A percentile compares a stretch with the other conserved stretches of the same genome.
These are phyloP conservation scores for Nothoprocta pentlandii DNA, from an alignment of 2,113 vertebrate species.

Conservation along the genomic window DNA sequence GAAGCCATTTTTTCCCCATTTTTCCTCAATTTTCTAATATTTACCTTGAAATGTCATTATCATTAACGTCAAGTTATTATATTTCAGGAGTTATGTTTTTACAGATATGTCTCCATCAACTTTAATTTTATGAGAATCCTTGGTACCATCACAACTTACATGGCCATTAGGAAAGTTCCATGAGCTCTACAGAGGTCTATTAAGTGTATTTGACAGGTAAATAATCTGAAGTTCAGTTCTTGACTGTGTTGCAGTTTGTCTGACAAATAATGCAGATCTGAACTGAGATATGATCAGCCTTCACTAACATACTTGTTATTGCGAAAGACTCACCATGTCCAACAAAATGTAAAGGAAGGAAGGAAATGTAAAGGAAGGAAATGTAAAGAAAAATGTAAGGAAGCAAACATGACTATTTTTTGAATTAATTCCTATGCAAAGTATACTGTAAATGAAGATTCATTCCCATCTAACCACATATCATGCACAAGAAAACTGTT, in stretches of 20 bases:
- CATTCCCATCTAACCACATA: not conserved
- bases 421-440: not conserved
- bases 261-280: conserved; percentile 15
- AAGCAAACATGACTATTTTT: not conserved
- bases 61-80: conserved; percentile 56
- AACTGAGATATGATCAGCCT: not conserved
- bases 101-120: conserved; percentile 19
- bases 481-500: not conserved
- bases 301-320: not conserved
- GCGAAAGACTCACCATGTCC: not conserved
- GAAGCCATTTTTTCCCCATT: not conserved
- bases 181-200: not conserved
- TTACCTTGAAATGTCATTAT: conserved; percentile 64
- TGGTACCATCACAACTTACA: conserved; percentile 28
- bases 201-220: not conserved
- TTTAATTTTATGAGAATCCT: conserved; percentile 24
- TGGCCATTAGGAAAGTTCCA: not conserved
- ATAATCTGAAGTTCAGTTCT: conserved; percentile 13
- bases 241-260: not conserved
- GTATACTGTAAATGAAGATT: not conserved
- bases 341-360: not conserved
- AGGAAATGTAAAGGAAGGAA: no score
- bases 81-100: conserved; percentile 45
- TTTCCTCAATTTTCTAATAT: conserved; percentile 11
- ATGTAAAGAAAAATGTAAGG: not conserved